Evolutionary conservation across 23 tunicate species (phyloP), one percentile per base, ranked within the genome.

Genomic region (Ciona savignyi): DNA sequence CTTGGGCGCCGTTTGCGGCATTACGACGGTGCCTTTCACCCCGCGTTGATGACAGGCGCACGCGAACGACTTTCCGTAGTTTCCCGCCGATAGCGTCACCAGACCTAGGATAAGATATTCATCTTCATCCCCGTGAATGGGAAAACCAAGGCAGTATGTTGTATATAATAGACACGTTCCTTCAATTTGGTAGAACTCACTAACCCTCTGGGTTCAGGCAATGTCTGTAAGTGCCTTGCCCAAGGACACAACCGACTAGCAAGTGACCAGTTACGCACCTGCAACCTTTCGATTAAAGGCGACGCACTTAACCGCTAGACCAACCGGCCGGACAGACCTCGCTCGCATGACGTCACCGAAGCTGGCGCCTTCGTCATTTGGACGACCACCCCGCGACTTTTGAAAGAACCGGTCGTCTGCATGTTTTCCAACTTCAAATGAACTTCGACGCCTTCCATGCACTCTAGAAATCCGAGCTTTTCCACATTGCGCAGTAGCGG

Each of bases 1-100:
- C 29, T 71, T 69, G 2, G 89, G 89, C 1, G 83, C 89, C 4
- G 89, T 77, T 23, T 22, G 28, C 11, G 89, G 89, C 89, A 84
- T 84, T 1, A 74, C 73, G 30, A 84, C 89, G 32, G 65, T 74
- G 23, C 89, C 89, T 3, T 71, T 70, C 2, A 84, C 6, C 23
- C 51, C 33, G 1, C 67, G 26, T 27, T 63, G 29, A 22, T 71
- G n/a, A 63, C 89, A 84, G 23, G 60, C 73, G 29, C 27, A 70
- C 3, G 89, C 82, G 32, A 84, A 84, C 2, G 89, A 78, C 35
- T 77, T 77, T 6, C 89, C 89, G 42, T 84, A 84, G 32, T 84
- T 84, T 26, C 89, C 89, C 63, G 89, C 89, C 4, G 89, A 84
- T 73, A 84, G 77, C 30, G 89, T 84, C 4, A 84, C 83, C 66